Conservation (phyloP, 1,140 invertebrate genomes). For the Drosophila mauritiana region DNA sequence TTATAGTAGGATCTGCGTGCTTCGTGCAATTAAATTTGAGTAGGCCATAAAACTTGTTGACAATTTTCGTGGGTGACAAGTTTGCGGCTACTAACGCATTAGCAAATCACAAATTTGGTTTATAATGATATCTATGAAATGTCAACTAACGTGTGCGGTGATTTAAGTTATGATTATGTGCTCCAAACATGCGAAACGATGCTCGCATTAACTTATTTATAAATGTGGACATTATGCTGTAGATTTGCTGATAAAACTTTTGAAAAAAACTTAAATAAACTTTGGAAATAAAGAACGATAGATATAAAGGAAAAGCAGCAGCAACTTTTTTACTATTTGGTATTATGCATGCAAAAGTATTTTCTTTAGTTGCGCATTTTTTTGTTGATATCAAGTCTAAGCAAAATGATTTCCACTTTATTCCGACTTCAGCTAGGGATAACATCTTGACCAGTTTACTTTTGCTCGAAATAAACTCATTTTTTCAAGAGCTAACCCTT, state of each 20-base stretch:
- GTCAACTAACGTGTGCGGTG: slow-evolving; percentile 19
- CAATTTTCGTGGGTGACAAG: slow-evolving; percentile 26
- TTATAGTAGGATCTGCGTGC: slow-evolving; percentile 8
- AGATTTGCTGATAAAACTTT: neutral
- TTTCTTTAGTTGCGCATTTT: neutral
- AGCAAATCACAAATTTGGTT: slow-evolving; percentile 38
- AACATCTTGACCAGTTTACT: slow-evolving; percentile 27
- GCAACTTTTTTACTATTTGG: neutral
- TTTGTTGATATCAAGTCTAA: neutral
- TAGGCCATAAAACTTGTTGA: slow-evolving; percentile 49
- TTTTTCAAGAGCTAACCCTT: slow-evolving; percentile 26
- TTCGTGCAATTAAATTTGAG: slow-evolving; percentile 24
- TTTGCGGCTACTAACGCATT: slow-evolving; percentile 28
- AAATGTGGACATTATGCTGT: neutral
- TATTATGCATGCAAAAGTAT: slow-evolving; percentile 1
- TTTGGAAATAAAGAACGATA: neutral
- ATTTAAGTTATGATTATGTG: slow-evolving; percentile 39
- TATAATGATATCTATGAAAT: slow-evolving; percentile 38
- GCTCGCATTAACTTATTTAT: slow-evolving; percentile 1
- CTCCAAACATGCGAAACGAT: slow-evolving; percentile 16
- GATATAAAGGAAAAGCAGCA: neutral
- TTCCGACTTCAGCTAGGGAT: slow-evolving; percentile 13
- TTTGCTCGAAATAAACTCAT: slow-evolving; percentile 1
- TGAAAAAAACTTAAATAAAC: neutral
- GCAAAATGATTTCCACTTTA: neutral